Evolutionary conservation across 2,797 vertebrate genomes (phyloP).

Genomic region (Amniataba percoides): DNA sequence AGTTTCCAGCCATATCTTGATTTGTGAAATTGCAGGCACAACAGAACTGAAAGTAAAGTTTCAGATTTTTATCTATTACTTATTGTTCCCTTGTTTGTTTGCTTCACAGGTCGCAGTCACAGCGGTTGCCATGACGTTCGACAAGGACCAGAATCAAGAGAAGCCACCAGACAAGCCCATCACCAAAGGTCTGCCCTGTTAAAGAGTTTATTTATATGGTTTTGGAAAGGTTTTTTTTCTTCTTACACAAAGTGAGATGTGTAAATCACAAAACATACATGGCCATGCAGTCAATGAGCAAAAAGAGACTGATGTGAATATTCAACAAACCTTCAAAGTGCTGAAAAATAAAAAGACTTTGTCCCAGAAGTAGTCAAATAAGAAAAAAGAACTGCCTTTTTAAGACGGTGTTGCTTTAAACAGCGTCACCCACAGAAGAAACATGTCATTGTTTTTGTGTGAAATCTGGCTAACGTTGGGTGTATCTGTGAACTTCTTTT

Average conservation of each 20-base stretch:
- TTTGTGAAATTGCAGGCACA: neutral
- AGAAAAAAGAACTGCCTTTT: neutral
- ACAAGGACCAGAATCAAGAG: constrained; percentile 93
- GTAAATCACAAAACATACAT: neutral
- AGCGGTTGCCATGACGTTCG: constrained; percentile 96
- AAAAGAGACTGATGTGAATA: neutral
- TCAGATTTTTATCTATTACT: neutral
- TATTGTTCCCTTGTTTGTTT: neutral
- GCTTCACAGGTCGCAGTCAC: constrained; percentile 92
- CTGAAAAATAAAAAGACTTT: neutral
- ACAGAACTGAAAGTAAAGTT: neutral
- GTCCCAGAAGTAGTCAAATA: neutral
- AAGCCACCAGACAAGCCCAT: constrained; percentile 86
- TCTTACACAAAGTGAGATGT: neutral
- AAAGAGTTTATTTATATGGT: neutral
- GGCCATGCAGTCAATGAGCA: neutral
- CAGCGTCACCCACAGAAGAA: neutral
- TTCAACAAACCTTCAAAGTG: neutral
- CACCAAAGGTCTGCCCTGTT: constrained; percentile 87
- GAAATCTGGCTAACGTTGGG: neutral
- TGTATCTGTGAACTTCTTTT: constrained; percentile 30
- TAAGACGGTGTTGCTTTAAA: neutral
- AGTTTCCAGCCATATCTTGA: neutral
- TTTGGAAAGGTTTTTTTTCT: neutral
- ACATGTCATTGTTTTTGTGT: neutral